Conservation (phyloP, 2,888 invertebrate genomes). For the Drosophila rubida region DNA sequence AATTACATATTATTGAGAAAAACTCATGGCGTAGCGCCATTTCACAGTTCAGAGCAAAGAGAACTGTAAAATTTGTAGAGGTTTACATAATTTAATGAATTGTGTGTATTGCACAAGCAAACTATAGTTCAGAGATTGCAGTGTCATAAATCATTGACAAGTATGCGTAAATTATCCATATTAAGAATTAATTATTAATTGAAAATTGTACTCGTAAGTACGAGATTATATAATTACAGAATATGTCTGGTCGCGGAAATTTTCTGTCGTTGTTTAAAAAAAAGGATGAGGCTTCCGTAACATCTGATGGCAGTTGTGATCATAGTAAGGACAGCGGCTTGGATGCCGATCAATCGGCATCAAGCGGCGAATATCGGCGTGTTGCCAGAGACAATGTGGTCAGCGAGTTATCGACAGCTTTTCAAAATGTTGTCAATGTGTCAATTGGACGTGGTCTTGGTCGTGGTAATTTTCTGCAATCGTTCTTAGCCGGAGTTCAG, state of each 20-base stretch:
- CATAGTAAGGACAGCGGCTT: slow-evolving; percentile 53
- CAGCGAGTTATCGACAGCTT: slow-evolving; percentile 29
- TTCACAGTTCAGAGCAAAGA: neutral
- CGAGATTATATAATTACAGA: too few species aligned
- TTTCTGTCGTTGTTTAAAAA: slow-evolving; percentile 54
- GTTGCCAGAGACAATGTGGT: neutral
- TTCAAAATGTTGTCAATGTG: slow-evolving; percentile 37
- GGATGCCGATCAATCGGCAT: slow-evolving; percentile 29
- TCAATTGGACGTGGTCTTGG: slow-evolving; percentile 61
- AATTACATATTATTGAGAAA: neutral
- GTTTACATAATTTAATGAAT: neutral
- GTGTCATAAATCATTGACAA: too few species aligned
- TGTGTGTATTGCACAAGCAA: neutral
- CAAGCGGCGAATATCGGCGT: slow-evolving; percentile 32
- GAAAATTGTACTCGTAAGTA: too few species aligned
- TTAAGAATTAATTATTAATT: too few species aligned
- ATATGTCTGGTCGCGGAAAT: slow-evolving; percentile 61
- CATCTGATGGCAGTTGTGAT: slow-evolving; percentile 32
- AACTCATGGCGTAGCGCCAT: neutral
- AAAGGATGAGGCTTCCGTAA: slow-evolving; percentile 10
- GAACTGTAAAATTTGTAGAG: neutral
- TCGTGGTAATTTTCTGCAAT: slow-evolving; percentile 30
- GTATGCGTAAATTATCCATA: neutral
- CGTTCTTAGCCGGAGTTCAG: slow-evolving; percentile 18
- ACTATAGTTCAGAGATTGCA: too few species aligned